These are phyloP conservation scores for Pipistrellus kuhlii DNA, from an alignment of 2,797 vertebrate species.

Conservation along the genomic window DNA sequence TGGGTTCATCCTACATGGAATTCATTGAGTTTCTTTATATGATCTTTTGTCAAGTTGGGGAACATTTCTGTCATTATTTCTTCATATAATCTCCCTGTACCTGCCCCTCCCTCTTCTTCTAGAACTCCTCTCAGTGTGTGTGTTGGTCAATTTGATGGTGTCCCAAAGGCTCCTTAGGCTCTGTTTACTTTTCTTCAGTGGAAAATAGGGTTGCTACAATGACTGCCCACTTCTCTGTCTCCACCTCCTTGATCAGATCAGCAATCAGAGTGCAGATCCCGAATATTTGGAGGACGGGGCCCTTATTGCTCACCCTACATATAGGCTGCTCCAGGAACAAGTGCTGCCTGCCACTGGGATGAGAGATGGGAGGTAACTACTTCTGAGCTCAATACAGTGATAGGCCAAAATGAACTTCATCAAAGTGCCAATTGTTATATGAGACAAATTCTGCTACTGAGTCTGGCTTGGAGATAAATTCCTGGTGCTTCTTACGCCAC, in stretches of 20 bases:
- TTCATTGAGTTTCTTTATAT: conserved; percentile 22
- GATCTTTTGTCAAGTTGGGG: neutral
- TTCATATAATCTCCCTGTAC: neutral
- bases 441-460: neutral
- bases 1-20: neutral
- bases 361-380: neutral
- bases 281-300: neutral
- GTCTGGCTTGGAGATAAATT: neutral
- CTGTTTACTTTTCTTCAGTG: neutral
- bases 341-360: neutral
- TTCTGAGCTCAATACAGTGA: neutral
- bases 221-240: neutral
- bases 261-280: neutral
- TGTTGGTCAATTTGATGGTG: neutral
- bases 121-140: neutral
- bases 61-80: neutral
- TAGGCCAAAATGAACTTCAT: neutral
- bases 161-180: neutral
- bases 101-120: neutral
- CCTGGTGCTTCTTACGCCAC: neutral
- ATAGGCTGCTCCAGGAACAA: neutral
- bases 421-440: neutral
- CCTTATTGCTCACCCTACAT: neutral
- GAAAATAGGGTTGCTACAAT: neutral
- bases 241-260: neutral